phyloP scores from a whole-genome alignment of 2,888 invertebrate genomes.

The Steinernema hermaphroditum region DNA sequence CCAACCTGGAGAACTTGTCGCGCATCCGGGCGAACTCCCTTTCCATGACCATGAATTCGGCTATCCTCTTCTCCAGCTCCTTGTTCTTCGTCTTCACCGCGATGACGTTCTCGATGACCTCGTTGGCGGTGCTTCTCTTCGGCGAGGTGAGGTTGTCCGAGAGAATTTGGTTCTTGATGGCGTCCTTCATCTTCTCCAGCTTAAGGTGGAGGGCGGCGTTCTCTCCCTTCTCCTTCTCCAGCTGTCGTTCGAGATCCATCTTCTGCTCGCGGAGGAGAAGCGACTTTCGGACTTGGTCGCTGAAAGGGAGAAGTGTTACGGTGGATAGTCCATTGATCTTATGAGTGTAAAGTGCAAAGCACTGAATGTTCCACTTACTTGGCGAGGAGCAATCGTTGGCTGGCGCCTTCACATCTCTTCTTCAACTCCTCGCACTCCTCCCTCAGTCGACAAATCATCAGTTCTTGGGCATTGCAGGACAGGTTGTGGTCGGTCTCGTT shows the following conservation, averaged over 20 bases:
- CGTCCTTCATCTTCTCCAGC: not conserved
- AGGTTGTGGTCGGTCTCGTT: not conserved
- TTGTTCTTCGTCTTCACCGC: not conserved
- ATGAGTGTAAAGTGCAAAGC: too few relatives aligned
- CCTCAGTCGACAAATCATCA: not conserved
- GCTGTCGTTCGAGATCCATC: not conserved
- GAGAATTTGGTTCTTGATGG: not conserved
- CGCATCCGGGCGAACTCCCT: not conserved
- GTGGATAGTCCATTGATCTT: too few relatives aligned
- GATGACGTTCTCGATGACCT: not conserved
- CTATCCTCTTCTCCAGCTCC: not conserved
- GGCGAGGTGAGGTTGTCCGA: not conserved
- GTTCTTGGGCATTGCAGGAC: not conserved
- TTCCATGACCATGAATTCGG: not conserved
- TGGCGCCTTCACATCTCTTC: slow-evolving; percentile 4
- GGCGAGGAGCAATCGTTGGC: not conserved
- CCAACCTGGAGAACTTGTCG: not conserved
- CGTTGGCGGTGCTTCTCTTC: not conserved
- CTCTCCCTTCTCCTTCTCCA: not conserved
- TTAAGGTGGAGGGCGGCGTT: not conserved
- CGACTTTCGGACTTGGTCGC: not conserved
- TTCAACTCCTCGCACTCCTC: slow-evolving; percentile 10
- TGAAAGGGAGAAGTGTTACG: not conserved
- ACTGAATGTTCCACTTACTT: too few relatives aligned
- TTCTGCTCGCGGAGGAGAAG: not conserved